Percentiles rank a stretch among this genome's conserved stretches.
phyloP scores from a whole-genome alignment of 2,888 invertebrate species.

The Chrysina gloriosa region DNA sequence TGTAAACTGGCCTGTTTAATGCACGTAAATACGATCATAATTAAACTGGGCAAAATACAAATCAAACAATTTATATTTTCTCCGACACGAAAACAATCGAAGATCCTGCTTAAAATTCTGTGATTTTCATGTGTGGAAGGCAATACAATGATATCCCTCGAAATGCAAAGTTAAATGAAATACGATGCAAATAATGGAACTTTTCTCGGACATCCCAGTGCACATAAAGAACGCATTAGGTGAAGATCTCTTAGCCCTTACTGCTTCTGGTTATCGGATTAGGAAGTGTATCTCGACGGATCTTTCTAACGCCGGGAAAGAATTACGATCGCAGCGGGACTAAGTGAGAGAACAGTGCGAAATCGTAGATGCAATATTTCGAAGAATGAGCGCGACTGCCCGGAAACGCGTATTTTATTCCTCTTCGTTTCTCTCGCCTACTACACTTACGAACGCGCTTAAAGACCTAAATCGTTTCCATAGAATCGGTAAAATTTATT shows the following conservation, averaged over 20 bases:
- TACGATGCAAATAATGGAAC: conserved; percentile 51
- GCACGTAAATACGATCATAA: too few species aligned
- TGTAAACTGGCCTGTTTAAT: too few species aligned
- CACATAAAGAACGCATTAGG: conserved; percentile 61
- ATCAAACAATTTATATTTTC: background rate
- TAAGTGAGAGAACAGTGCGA: conserved; percentile 16
- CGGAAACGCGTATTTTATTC: conserved; percentile 12
- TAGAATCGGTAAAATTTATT: background rate
- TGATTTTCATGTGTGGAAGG: background rate
- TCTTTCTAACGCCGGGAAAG: conserved; percentile 44
- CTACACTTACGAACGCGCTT: background rate
- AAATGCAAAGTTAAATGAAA: conserved; percentile 40
- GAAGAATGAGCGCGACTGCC: background rate
- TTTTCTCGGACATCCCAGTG: conserved; percentile 52
- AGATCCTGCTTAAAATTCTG: background rate
- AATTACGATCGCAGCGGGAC: conserved; percentile 57
- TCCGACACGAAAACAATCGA: background rate
- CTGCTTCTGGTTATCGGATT: conserved; percentile 18
- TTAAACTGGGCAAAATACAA: too few species aligned
- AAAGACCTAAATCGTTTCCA: background rate
- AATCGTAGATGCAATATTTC: conserved; percentile 4
- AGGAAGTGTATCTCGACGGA: conserved; percentile 40
- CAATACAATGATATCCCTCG: conserved; percentile 14
- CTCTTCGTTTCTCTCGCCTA: background rate
- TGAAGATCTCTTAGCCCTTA: conserved; percentile 12